A percentile compares a stretch with the other conserved stretches of the same genome.
phyloP scores from a whole-genome alignment of 2,113 vertebrate species.

The Willisornis vidua region DNA sequence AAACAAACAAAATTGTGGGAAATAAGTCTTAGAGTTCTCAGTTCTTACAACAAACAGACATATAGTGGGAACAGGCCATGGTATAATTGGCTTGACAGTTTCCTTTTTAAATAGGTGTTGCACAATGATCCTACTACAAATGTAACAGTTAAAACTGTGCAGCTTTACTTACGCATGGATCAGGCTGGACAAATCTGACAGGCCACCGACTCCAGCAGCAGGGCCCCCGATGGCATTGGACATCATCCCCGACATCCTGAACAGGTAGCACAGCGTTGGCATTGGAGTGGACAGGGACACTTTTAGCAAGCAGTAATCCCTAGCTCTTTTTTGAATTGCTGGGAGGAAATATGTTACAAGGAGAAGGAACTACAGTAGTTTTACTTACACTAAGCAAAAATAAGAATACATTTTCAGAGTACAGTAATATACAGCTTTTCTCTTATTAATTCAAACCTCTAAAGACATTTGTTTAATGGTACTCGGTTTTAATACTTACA shows the following conservation, averaged over 20 bases:
- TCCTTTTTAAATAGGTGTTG: neutral
- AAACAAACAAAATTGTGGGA: neutral
- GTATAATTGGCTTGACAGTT: neutral
- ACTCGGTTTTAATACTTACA: constrained; percentile 82
- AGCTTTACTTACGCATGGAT: constrained; percentile 92
- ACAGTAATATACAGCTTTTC: neutral
- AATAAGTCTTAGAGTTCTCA: neutral
- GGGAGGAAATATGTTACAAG: neutral
- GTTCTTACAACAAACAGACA: neutral
- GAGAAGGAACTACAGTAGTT: neutral
- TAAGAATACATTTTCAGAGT: neutral
- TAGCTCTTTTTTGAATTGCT: neutral
- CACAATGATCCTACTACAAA: neutral
- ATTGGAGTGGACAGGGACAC: neutral
- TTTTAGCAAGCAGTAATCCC: neutral
- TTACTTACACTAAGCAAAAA: neutral
- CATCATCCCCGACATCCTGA: constrained; percentile 99
- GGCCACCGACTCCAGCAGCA: constrained; percentile 92
- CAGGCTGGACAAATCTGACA: constrained; percentile 94
- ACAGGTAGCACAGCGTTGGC: constrained; percentile 3
- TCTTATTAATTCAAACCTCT: neutral
- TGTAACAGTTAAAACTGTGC: neutral
- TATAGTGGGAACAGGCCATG: neutral
- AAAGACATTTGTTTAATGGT: neutral
- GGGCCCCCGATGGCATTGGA: constrained; percentile 92